These are phyloP conservation scores for Meda fulgida DNA, from an alignment of 2,797 vertebrate genomes.

Conservation along the genomic window DNA sequence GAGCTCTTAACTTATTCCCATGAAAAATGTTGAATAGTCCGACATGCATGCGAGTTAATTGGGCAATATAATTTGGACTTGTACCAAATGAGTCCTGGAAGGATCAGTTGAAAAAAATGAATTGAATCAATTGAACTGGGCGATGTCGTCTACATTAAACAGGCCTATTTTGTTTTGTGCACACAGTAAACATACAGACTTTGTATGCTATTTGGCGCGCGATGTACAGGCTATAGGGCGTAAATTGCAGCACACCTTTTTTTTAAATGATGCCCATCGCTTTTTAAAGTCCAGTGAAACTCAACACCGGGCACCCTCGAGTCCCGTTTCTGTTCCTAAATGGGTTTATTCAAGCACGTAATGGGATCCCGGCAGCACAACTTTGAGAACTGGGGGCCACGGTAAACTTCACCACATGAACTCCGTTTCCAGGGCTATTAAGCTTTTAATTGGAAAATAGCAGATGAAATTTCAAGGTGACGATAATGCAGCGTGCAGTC, in stretches of 20 bases:
- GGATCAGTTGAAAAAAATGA: constrained; percentile 11
- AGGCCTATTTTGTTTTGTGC: neutral
- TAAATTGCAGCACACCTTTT: constrained; percentile 69
- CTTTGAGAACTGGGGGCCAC: constrained; percentile 84
- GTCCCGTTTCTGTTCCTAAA: constrained; percentile 89
- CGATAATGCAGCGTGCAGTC: constrained; percentile 85
- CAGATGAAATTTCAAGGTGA: constrained; percentile 97
- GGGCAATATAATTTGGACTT: constrained; percentile 41
- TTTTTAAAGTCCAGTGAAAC: constrained; percentile 85
- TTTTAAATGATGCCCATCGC: constrained; percentile 79
- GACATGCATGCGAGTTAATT: constrained; percentile 53
- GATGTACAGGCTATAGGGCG: neutral
- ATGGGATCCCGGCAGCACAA: constrained; percentile 92
- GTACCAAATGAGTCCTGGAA: constrained; percentile 18
- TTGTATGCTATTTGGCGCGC: constrained; percentile 4
- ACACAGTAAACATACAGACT: neutral
- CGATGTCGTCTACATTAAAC: constrained; percentile 1
- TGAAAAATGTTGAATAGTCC: constrained; percentile 51
- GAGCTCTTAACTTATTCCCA: constrained; percentile 57
- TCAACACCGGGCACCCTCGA: constrained; percentile 89
- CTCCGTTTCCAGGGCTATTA: constrained; percentile 97
- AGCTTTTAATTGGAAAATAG: constrained; percentile 99
- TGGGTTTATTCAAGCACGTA: constrained; percentile 99
- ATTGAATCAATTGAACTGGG: constrained; percentile 30
- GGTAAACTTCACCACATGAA: constrained; percentile 93